A percentile compares a stretch with the other conserved stretches of the same genome.
Evolutionary conservation across 37 sponge, comb jelly and placozoan genomes (phyloP).

Genomic region (Ianthella basta): DNA sequence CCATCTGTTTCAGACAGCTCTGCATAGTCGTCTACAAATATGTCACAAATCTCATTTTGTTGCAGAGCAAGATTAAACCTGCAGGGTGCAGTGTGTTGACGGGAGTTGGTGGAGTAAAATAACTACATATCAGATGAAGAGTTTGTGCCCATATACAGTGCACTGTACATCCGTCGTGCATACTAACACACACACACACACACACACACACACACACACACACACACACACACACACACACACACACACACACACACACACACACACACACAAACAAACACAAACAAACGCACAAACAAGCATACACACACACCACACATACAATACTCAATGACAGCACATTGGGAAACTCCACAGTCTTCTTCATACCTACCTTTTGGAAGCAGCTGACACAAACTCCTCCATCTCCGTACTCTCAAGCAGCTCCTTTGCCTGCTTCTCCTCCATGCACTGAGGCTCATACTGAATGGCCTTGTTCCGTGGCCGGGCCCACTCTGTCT

Average conservation of each 20-base stretch:
- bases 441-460: conserved; percentile 56
- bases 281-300: background rate
- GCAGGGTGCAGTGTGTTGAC: no score
- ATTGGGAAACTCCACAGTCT: no score
- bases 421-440: conserved; percentile 41
- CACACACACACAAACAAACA: background rate
- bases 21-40: conserved; percentile 87
- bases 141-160: background rate
- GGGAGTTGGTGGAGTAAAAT: background rate
- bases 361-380: conserved; percentile 63
- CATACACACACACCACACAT: no score
- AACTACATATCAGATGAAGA: background rate
- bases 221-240: no score
- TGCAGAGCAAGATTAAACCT: conserved; percentile 86
- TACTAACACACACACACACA: no score
- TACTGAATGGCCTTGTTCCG: conserved; percentile 84
- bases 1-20: conserved; percentile 77
- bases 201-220: no score
- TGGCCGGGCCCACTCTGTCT: conserved; percentile 73
- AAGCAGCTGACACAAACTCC: conserved; percentile 62
- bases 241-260: conserved; percentile 4
- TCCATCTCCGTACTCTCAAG: conserved; percentile 44
- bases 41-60: conserved; percentile 93
- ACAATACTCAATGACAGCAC: no score
- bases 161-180: no score